A percentile compares a stretch with the other conserved stretches of the same genome.
phyloP scores from a whole-genome alignment of 2,113 vertebrate species.

The Trochalopteron elliotii region DNA sequence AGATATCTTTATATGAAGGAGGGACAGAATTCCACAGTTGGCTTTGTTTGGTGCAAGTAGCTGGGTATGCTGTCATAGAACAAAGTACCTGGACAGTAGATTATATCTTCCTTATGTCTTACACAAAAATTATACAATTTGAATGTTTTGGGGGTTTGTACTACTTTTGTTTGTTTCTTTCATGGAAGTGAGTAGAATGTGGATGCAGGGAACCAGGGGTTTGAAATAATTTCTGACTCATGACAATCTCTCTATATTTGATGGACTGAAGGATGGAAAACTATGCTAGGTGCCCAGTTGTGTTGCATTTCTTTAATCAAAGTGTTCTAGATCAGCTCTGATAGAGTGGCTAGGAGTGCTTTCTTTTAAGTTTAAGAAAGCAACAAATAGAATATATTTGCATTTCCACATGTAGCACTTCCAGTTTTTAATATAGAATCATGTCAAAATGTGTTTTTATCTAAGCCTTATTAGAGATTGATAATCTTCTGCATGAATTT shows the following conservation, averaged over 20 bases:
- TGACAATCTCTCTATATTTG: background rate
- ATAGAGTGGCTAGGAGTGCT: background rate
- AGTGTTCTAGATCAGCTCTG: background rate
- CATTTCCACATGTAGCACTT: background rate
- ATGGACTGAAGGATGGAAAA: background rate
- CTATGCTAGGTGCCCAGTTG: background rate
- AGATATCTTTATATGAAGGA: background rate
- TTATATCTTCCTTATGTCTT: background rate
- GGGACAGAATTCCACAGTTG: background rate
- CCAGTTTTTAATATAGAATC: background rate
- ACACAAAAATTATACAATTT: background rate
- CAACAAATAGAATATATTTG: background rate
- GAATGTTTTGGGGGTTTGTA: background rate
- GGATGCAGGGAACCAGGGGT: background rate
- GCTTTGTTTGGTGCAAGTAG: background rate
- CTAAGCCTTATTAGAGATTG: background rate
- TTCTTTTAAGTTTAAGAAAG: background rate
- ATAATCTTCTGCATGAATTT: background rate
- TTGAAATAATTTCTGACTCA: background rate
- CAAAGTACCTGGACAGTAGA: background rate
- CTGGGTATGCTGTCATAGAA: background rate
- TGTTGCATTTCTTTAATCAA: background rate
- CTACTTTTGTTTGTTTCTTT: background rate
- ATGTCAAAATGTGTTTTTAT: background rate
- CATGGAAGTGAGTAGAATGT: background rate